Base-by-base conservation (phyloP, 2,888 invertebrate species). In the Argyresthia goedartella region DNA sequence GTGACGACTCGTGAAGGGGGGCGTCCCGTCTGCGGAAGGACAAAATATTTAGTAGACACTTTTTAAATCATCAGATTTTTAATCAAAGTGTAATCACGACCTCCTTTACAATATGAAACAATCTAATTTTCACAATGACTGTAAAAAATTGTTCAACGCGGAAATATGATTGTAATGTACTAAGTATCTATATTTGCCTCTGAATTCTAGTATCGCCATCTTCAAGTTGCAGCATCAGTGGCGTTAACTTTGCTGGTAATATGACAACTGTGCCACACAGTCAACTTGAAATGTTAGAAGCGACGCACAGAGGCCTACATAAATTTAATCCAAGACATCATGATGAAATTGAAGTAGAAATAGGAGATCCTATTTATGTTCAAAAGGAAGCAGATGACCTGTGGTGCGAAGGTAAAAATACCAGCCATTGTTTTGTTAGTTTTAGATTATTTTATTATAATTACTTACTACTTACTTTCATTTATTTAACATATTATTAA, bases 361-460 rank as follows among this genome's bases (percentile, higher is more conserved):
- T 98, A 54, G 99, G 99, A 1, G 99, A 99, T 79, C 96, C 98
- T 1, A 92, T 99, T 59, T 97, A 98, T 72, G 97, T 99, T 60
- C 95, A 96, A 71, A 96, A 95, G 70, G 97, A 98, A 77, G 96
- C 95, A 16, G 98, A 98, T 62, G 99, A 99, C 76, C 88, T 97
- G 57, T 99, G 99, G 99, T 97, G 96, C 77, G 97, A 97, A 91
- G 98, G 98, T 95, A 73, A 56, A n/a, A 43, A 48, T 33, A 45
- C n/a, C 25, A 35, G 44, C 15, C n/a, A 45, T 34, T 48, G 52
- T 44, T 15, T 15, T 42, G 10, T 25, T 25, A 25, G 3, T 25
- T 25, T 25, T 6, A 25, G 6, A 25, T 25, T 25, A 4, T 4
- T 25, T 25, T 25, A 25, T 25, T 25, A 25, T n/a, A n/a, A n/a